A percentile compares a stretch with the other conserved stretches of the same genome.
Conservation (phyloP, 2,113 vertebrate genomes). For the Procavia capensis region DNA sequence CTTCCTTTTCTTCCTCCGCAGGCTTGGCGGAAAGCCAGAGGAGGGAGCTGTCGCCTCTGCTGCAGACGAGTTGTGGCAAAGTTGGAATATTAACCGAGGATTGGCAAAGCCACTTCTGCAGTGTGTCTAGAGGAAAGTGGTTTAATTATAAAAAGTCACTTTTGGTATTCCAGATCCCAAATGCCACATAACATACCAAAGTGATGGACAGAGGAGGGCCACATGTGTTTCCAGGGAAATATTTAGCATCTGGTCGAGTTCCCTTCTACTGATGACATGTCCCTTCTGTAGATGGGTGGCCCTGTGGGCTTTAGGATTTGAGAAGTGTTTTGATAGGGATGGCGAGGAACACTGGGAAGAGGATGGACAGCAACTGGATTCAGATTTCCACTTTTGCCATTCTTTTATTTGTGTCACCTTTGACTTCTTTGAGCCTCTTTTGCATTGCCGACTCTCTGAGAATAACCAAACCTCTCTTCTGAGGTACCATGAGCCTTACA, state of each 20-base stretch:
- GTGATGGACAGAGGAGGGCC: background rate
- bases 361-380: background rate
- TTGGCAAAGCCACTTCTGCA: background rate
- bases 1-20: background rate
- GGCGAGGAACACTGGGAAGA: background rate
- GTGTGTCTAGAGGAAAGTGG: background rate
- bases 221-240: background rate
- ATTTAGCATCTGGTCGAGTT: background rate
- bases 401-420: background rate
- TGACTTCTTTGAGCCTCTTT: background rate
- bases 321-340: background rate
- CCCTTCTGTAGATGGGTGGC: background rate
- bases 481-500: background rate
- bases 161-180: background rate
- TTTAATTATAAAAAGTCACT: background rate
- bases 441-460: background rate
- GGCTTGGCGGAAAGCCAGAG: conserved; percentile 15
- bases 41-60: background rate
- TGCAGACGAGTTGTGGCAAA: background rate
- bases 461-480: background rate
- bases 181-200: background rate
- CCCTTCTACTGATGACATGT: background rate
- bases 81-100: background rate
- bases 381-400: background rate
- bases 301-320: background rate